Conservation (phyloP, 2,888 invertebrate species). For the Melinopterus prodromus region DNA sequence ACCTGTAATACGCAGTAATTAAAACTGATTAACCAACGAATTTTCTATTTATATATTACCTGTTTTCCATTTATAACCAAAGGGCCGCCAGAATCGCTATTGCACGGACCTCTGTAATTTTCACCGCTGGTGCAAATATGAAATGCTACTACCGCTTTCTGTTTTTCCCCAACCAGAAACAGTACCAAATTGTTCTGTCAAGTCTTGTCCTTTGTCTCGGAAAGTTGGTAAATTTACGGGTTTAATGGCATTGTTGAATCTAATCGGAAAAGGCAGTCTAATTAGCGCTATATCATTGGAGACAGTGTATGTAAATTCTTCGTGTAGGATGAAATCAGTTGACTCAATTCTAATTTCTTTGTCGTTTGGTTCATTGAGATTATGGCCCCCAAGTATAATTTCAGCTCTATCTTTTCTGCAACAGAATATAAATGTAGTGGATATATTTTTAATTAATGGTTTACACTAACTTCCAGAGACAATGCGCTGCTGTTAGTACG, state of each 20-base stretch:
- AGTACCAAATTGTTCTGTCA: background rate
- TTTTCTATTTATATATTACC: conserved; percentile 11
- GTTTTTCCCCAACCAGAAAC: conserved; percentile 28
- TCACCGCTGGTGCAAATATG: conserved; percentile 27
- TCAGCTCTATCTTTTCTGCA: conserved; percentile 18
- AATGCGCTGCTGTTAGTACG: conserved; percentile 34
- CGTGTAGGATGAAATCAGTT: conserved; percentile 16
- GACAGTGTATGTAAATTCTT: conserved; percentile 16
- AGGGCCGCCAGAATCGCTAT: conserved; percentile 30
- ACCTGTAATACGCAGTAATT: background rate
- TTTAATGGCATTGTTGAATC: conserved; percentile 14
- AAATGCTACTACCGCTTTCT: background rate
- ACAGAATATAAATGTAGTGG: background rate
- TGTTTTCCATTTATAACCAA: conserved; percentile 15
- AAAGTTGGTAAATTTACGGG: conserved; percentile 8
- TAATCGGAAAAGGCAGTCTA: conserved; percentile 9
- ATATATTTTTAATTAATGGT: background rate
- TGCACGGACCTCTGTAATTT: conserved; percentile 18
- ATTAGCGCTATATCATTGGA: conserved; percentile 24
- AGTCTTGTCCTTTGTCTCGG: conserved; percentile 5
- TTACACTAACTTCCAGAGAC: conserved; percentile 14
- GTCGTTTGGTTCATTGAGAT: conserved; percentile 11
- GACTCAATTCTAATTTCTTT: conserved; percentile 12
- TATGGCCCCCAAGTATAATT: conserved; percentile 18
- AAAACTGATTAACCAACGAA: background rate